These are phyloP conservation scores for Coptodon bakossiorum DNA, from an alignment of 2,113 vertebrate genomes.

Conservation along the genomic window DNA sequence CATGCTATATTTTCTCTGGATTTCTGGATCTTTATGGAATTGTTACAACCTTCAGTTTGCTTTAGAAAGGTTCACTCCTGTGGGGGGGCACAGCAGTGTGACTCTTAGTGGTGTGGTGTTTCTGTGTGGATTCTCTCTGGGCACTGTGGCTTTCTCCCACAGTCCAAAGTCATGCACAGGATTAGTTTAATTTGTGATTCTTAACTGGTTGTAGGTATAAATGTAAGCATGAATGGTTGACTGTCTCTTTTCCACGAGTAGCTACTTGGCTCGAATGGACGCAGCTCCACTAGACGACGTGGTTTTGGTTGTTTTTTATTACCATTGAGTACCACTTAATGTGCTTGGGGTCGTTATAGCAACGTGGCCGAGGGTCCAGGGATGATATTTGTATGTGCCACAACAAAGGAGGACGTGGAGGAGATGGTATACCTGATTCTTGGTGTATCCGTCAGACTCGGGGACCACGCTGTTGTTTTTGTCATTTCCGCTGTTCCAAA, in stretches of 20 bases:
- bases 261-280: not conserved
- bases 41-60: not conserved
- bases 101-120: not conserved
- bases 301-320: too few species aligned
- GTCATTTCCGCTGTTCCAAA: not conserved
- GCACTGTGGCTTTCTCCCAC: not conserved
- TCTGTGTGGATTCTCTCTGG: not conserved
- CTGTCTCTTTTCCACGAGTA: not conserved
- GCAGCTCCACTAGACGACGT: not conserved
- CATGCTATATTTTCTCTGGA: not conserved
- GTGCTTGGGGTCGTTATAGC: too few species aligned
- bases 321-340: too few species aligned
- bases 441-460: not conserved
- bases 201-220: not conserved
- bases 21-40: not conserved
- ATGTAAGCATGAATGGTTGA: not conserved
- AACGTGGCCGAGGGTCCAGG: too few species aligned
- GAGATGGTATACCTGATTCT: not conserved
- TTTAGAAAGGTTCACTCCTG: not conserved
- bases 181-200: not conserved
- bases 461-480: not conserved
- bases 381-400: too few species aligned
- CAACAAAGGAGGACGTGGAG: too few species aligned
- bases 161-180: not conserved
- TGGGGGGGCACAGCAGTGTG: not conserved